Evolutionary conservation across 2,113 vertebrate species (phyloP).

Genomic region (Spheniscus mendiculus): DNA sequence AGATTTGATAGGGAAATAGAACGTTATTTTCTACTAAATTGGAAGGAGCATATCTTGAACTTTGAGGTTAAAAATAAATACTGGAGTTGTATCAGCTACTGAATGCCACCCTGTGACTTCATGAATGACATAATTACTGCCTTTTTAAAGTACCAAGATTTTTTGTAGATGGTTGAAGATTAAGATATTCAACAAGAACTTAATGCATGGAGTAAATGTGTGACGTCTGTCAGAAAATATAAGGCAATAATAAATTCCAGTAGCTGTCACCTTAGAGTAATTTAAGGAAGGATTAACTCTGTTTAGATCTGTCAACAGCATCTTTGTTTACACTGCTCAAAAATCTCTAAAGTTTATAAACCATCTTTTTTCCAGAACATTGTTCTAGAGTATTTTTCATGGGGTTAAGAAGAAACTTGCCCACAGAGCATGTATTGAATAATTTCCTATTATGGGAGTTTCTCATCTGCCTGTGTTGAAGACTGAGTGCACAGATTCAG

Average conservation of each 20-base stretch:
- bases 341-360: not conserved
- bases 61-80: not conserved
- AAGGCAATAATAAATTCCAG: not conserved
- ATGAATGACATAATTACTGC: not conserved
- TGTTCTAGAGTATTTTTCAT: not conserved
- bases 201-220: not conserved
- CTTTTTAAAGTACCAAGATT: not conserved
- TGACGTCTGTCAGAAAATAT: not conserved
- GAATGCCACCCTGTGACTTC: not conserved
- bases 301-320: not conserved
- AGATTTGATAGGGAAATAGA: not conserved
- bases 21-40: not conserved
- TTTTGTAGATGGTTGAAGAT: not conserved
- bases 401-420: not conserved
- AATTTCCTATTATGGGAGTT: not conserved
- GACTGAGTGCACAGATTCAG: not conserved
- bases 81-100: not conserved
- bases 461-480: not conserved
- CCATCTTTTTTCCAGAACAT: rapidly evolving
- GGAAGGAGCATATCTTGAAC: not conserved
- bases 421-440: not conserved
- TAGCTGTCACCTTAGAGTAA: not conserved
- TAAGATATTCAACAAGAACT: not conserved
- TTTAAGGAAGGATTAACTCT: not conserved
- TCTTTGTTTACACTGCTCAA: not conserved